Evolutionary conservation across 2,113 vertebrate genomes (phyloP).

Genomic region (Mirza zaza): DNA sequence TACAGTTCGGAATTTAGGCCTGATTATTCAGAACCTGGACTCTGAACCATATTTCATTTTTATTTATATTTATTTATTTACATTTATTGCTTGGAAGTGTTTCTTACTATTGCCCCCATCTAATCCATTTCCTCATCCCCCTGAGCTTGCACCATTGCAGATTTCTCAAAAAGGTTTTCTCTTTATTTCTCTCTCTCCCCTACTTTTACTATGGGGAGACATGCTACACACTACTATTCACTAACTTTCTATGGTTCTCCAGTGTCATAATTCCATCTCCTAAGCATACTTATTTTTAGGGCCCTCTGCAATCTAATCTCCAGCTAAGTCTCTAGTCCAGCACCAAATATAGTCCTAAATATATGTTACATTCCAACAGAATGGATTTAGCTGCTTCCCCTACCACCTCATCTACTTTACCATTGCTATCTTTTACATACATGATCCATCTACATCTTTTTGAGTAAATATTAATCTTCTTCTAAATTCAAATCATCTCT

Average conservation of each 20-base stretch:
- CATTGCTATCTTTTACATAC: neutral
- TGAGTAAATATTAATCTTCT: neutral
- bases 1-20: neutral
- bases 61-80: neutral
- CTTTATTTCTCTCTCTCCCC: neutral
- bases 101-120: neutral
- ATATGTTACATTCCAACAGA: neutral
- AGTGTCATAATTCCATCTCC: neutral
- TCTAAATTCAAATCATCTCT: neutral
- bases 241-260: neutral
- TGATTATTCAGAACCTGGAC: neutral
- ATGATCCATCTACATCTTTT: neutral
- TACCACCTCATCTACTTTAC: neutral
- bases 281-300: neutral
- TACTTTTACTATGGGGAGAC: neutral
- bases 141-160: neutral
- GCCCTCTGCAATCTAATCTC: neutral
- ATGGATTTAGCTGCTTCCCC: neutral
- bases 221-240: neutral
- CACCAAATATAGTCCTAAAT: neutral
- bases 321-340: neutral
- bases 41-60: neutral
- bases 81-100: neutral
- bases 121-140: neutral
- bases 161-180: neutral